Base-by-base conservation (phyloP, 2,888 invertebrate species). In the Tineola bisselliella region DNA sequence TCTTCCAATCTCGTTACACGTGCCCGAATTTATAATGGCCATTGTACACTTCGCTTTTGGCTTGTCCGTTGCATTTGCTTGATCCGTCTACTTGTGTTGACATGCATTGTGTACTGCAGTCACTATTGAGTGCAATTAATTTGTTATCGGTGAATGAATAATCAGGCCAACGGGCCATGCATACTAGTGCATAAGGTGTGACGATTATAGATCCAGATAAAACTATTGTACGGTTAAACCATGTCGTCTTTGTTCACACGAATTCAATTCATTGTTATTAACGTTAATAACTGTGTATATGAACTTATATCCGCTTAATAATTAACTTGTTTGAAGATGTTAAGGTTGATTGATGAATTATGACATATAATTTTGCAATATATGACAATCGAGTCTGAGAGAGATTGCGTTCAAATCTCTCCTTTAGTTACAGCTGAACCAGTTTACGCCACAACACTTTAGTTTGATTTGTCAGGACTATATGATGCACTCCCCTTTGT, bases 131-230 rank as follows among this genome's bases (percentile, higher is more conserved):
- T 48, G 54, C 54, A 54, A 54, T 54, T 54, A 54, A 54, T 54
- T 54, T 54, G 54, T 54, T 54, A 54, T 54, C 54, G 54, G 54
- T 54, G 54, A 25, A 18, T 54, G 54, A 12, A 25, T 54, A 54
- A 54, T 54, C 54, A 25, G 54, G 54, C 25, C 54, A 54, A 25
- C 54, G 19, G 19, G 25, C 19, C 54, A 18, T 25, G 19, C 11
- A 25, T 18, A 18, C 18, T 25, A 25, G 54, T n/a, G 18, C 25
- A 25, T 18, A 25, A 54, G 54, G 54, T 54, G 19, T 54, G 54
- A 54, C 54, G 54, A 25, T 54, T 54, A 10, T 11, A 54, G 54
- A 25, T 54, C 2, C 18, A 19, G 54, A 54, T 54, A 54, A 54
- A 54, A 54, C 19, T 4, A 54, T 54, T 54, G 54, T 54, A 25